These are phyloP conservation scores for Temnothorax ravouxi DNA, from an alignment of 2,888 invertebrate species.

Conservation along the genomic window DNA sequence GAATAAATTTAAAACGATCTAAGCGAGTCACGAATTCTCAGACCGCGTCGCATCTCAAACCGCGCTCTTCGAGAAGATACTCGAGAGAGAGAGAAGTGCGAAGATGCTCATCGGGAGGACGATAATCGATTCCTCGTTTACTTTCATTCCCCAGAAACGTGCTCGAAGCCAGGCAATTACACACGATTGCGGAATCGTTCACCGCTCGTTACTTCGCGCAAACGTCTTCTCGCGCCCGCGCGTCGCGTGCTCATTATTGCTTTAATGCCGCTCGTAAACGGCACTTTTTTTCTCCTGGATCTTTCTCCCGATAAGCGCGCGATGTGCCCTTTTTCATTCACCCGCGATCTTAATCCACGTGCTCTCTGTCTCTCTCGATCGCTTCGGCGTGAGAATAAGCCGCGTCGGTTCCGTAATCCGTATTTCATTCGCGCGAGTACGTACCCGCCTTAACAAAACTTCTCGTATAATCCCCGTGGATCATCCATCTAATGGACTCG, in stretches of 20 bases:
- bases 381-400: constrained; percentile 9
- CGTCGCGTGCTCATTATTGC: constrained; percentile 29
- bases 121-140: constrained; percentile 46
- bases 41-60: not conserved
- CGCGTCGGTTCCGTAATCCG: constrained; percentile 5
- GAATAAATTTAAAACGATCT: not conserved
- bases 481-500: constrained; percentile 35
- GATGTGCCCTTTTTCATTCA: not conserved
- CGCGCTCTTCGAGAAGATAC: not conserved
- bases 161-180: constrained; percentile 21
- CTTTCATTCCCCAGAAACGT: constrained; percentile 29
- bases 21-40: not conserved
- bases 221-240: not conserved
- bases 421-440: constrained; percentile 22
- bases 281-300: not conserved
- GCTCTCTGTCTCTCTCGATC: not conserved
- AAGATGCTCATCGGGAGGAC: constrained; percentile 5
- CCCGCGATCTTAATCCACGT: not conserved
- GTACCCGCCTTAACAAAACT: constrained; percentile 21
- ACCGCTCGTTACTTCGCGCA: constrained; percentile 28
- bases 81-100: constrained; percentile 1
- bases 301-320: not conserved
- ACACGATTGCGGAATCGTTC: constrained; percentile 25
- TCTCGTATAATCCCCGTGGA: constrained; percentile 20
- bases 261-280: constrained; percentile 25